Conservation (phyloP, 2,113 vertebrate genomes). For the Bambusicola thoracicus region DNA sequence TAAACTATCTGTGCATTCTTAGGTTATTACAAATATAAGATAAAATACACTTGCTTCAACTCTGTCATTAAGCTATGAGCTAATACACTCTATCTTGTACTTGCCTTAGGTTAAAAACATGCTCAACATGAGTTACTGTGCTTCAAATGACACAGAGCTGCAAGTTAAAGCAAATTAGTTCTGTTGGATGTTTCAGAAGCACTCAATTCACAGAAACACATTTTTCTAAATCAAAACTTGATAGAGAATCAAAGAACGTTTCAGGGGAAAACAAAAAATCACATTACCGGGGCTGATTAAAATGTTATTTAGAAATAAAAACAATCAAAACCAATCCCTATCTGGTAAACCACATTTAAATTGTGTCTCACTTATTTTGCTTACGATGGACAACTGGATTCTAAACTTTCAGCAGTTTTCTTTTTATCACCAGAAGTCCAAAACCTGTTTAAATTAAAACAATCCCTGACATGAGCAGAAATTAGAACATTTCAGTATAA, state of each 20-base stretch:
- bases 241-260: not conserved
- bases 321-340: not conserved
- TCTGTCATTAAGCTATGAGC: constrained; percentile 65
- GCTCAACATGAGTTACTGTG: not conserved
- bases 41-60: constrained; percentile 55
- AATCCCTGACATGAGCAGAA: not conserved
- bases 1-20: constrained; percentile 52
- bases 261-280: not conserved
- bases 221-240: not conserved
- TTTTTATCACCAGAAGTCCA: not conserved
- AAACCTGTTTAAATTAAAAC: not conserved
- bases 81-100: constrained; percentile 43
- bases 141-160: constrained; percentile 37
- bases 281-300: not conserved
- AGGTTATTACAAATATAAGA: constrained; percentile 57
- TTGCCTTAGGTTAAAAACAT: constrained; percentile 45
- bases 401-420: not conserved
- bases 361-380: not conserved
- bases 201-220: not conserved
- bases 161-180: constrained; percentile 31
- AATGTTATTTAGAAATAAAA: not conserved
- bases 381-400: not conserved
- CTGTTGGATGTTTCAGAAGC: constrained; percentile 5
- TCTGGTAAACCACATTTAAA: not conserved
- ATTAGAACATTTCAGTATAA: not conserved